These are phyloP conservation scores for Pyrocephalus nanus DNA, from an alignment of 2,797 vertebrate genomes.

Conservation along the genomic window DNA sequence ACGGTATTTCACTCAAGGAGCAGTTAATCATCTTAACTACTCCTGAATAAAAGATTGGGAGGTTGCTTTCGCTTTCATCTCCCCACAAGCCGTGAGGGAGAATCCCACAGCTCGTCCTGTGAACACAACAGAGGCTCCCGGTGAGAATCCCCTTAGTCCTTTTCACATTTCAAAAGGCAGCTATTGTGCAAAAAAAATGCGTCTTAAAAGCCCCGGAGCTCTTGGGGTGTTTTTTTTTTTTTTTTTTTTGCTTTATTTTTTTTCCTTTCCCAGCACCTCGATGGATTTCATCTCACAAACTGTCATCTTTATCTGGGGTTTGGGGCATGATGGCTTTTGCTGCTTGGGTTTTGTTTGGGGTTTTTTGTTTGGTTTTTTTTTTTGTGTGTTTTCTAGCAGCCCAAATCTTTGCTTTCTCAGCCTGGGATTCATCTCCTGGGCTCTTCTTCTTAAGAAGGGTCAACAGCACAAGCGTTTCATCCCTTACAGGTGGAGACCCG, in stretches of 20 bases:
- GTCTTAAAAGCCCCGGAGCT: neutral
- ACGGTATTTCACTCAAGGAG: neutral
- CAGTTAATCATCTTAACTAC: slow-evolving; percentile 22
- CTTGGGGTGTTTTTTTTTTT: no score
- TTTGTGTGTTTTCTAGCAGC: neutral
- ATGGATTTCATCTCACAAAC: neutral
- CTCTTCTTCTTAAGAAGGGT: neutral
- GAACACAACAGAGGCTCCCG: neutral
- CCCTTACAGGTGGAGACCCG: neutral
- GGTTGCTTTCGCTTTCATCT: neutral
- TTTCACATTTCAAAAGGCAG: slow-evolving; percentile 48
- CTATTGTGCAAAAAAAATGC: neutral
- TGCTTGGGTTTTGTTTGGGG: neutral
- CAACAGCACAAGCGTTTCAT: neutral
- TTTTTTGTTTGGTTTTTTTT: neutral
- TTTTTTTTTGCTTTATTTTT: neutral
- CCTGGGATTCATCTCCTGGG: neutral
- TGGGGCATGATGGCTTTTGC: neutral
- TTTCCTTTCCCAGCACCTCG: neutral
- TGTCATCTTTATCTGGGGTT: neutral
- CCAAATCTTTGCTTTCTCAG: neutral
- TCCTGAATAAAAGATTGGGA: neutral
- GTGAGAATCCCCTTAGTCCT: neutral
- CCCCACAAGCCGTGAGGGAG: neutral
- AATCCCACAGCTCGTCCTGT: neutral